Evolutionary conservation across 30 jellyfish, hydroid and myxozoan species (phyloP).

Genomic region (Catostylus mosaicus): DNA sequence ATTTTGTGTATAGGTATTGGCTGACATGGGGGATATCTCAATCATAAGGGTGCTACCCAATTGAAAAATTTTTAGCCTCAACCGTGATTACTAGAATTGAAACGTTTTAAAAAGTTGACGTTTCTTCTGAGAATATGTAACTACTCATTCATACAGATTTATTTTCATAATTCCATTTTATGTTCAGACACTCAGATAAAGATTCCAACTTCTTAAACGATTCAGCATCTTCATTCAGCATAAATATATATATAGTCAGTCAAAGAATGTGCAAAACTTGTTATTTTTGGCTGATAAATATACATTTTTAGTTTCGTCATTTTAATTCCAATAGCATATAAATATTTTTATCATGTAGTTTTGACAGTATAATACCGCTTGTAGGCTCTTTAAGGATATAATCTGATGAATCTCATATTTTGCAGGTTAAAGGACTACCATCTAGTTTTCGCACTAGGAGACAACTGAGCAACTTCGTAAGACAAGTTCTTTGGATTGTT

Average conservation of each 20-base stretch:
- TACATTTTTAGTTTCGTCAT: neutral
- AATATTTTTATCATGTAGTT: neutral
- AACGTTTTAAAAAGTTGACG: neutral
- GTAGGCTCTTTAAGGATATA: neutral
- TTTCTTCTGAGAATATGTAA: neutral
- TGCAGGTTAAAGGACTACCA: slow-evolving; percentile 4
- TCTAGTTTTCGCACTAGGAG: neutral
- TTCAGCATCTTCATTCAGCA: no score
- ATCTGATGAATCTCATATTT: neutral
- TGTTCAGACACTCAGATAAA: no score
- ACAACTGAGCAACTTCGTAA: slow-evolving; percentile 8
- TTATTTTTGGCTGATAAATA: no score
- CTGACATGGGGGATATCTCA: no score
- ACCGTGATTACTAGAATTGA: neutral
- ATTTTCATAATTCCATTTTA: neutral
- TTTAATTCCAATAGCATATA: neutral
- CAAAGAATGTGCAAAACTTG: neutral
- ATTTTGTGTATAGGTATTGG: no score
- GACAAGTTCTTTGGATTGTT: slow-evolving; percentile 46
- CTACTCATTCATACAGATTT: neutral
- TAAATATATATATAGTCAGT: neutral
- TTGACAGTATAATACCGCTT: neutral
- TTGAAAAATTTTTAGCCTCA: no score
- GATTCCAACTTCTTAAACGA: no score
- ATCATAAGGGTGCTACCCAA: neutral